Evolutionary conservation across 2,888 invertebrate species (phyloP).

Genomic region (Ophion obscuratus): DNA sequence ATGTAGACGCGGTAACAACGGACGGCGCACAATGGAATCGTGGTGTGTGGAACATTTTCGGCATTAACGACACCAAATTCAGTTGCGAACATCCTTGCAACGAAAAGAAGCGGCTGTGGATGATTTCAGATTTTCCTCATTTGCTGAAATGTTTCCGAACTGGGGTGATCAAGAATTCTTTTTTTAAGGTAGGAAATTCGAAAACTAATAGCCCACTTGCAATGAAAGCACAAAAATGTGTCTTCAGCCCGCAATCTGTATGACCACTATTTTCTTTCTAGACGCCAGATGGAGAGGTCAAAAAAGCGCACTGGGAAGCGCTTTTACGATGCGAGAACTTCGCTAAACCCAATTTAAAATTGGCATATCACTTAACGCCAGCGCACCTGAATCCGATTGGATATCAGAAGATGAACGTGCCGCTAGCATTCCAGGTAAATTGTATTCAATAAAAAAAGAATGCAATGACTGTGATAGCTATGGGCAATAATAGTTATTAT

Average conservation of each 20-base stretch:
- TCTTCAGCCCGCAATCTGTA: not conserved
- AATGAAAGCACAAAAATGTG: not conserved
- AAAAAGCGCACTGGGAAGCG: constrained; percentile 12
- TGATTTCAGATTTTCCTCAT: constrained; percentile 72
- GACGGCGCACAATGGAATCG: constrained; percentile 75
- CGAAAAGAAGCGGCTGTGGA: constrained; percentile 66
- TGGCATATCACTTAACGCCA: constrained; percentile 7
- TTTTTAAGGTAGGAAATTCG: constrained; percentile 54
- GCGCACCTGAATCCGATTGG: too few relatives aligned
- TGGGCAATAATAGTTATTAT: too few relatives aligned
- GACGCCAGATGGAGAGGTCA: constrained; percentile 19
- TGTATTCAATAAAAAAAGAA: not conserved
- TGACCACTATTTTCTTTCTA: not conserved
- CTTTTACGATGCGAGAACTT: not conserved
- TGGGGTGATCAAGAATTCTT: constrained; percentile 43
- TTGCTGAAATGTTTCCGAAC: constrained; percentile 71
- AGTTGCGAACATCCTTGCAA: constrained; percentile 70
- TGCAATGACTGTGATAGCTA: too few relatives aligned
- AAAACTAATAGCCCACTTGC: not conserved
- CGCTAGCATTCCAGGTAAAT: not conserved
- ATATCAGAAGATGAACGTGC: too few relatives aligned
- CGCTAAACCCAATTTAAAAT: constrained; percentile 3
- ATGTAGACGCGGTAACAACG: constrained; percentile 68
- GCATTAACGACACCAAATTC: constrained; percentile 46
- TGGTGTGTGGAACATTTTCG: constrained; percentile 71